phyloP scores from a whole-genome alignment of 53 echinoderm and acorn worm genomes.

The Henricia sp. region DNA sequence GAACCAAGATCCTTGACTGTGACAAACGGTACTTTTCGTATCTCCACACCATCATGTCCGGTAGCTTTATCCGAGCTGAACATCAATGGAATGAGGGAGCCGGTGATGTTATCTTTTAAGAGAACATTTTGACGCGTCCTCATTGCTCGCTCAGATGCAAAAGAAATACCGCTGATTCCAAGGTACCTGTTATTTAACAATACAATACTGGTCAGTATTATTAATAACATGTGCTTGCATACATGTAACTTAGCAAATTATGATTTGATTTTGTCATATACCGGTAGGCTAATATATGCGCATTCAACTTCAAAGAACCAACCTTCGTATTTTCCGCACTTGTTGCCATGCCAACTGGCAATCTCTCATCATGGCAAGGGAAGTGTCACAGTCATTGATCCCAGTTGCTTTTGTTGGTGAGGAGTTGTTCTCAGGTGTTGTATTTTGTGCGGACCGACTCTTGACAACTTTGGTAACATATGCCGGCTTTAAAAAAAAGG shows the following conservation, averaged over 20 bases:
- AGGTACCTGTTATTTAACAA: conserved; percentile 12
- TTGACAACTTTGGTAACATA: not conserved
- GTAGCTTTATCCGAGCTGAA: not conserved
- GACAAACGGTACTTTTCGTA: conserved; percentile 10
- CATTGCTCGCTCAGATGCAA: conserved; percentile 40
- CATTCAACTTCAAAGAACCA: not conserved
- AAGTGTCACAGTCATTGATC: not conserved
- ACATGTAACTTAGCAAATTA: not conserved
- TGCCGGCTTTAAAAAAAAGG: not conserved
- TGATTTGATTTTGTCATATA: not conserved
- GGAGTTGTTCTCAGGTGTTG: too few species aligned
- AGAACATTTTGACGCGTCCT: conserved; percentile 1
- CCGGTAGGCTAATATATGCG: not conserved
- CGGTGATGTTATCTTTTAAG: not conserved
- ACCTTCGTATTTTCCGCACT: not conserved
- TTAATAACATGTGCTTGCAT: not conserved
- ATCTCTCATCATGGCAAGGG: conserved; percentile 28
- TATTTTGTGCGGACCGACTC: too few species aligned
- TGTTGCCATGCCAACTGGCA: conserved; percentile 18
- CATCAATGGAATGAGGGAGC: conserved; percentile 5
- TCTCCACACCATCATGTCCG: conserved; percentile 9
- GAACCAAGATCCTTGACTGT: conserved; percentile 8
- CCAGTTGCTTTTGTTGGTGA: too few species aligned
- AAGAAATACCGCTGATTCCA: not conserved
- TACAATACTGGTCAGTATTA: not conserved